Evolutionary conservation across 2,797 vertebrate genomes (phyloP), one percentile per base, ranked within the genome.

Genomic region (Rhinogobio ventralis): DNA sequence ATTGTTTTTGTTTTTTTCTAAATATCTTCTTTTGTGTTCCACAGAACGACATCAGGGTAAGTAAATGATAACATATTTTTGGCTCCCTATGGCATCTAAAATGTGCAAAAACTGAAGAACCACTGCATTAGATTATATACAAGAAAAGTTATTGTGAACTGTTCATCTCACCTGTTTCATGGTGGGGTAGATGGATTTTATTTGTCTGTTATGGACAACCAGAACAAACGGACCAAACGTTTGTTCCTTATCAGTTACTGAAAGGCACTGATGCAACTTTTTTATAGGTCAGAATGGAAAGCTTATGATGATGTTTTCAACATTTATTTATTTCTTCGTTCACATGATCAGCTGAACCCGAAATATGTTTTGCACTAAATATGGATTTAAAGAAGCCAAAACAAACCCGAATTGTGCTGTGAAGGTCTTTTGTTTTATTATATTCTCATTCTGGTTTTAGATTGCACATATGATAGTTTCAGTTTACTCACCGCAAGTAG

Each of bases 321-420:
- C 49, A 45, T 67, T 75, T 17, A 7, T 64, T 66, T 76, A 76
- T 85, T 68, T 75, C 46, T 85, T 71, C 67, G 46, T 88, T 68
- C 73, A 86, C 71, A 79, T 53, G 30, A 79, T 60, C 66, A 81
- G 75, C n/a, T 80, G 85, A 81, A 79, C 71, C 84, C 76, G 55
- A 85, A 87, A 86, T 89, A 87, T 79, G 78, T 83, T 62, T 90
- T 91, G 89, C 89, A 91, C 89, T 90, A 90, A 84, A 86, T 68
- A 85, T 86, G 85, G 85, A 88, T 82, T 89, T 81, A 30, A 75
- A 87, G 46, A 86, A 89, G 90, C 86, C 89, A 90, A 90, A 91
- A 75, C 33, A 36, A 73, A 81, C 85, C 84, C 8, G 30, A 78
- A 74, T 36, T 74, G 81, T 87, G 86, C 80, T 88, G 79, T 82